Conservation (phyloP, 2,797 vertebrate genomes). For the Thaleichthys pacificus region DNA sequence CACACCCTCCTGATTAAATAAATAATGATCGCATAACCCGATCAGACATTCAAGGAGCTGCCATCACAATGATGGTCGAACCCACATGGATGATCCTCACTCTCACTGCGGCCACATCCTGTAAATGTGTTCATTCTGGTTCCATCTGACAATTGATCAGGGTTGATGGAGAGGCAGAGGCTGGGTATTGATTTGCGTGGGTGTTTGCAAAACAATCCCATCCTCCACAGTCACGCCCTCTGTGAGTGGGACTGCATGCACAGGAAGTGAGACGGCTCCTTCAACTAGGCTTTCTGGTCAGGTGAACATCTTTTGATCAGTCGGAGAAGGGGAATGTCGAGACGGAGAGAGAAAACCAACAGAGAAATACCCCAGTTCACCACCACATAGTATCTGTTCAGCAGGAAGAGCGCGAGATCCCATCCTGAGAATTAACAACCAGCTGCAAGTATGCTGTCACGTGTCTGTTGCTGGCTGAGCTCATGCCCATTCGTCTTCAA, state of each 20-base stretch:
- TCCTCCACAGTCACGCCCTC: background rate
- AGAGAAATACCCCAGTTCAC: background rate
- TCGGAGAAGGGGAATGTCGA: no score
- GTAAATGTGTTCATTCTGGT: conserved; percentile 10
- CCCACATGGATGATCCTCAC: background rate
- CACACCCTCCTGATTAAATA: conserved; percentile 1
- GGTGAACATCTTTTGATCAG: no score
- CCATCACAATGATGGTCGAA: background rate
- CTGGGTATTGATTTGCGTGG: conserved; percentile 18
- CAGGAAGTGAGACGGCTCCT: no score
- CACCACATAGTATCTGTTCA: background rate
- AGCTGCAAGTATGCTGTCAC: conserved; percentile 1
- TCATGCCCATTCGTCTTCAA: conserved; percentile 31
- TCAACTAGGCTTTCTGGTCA: no score
- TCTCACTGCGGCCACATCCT: background rate
- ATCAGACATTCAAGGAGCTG: background rate
- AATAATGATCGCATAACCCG: background rate
- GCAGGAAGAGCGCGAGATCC: no score
- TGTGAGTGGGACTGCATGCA: background rate
- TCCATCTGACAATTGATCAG: conserved; percentile 9
- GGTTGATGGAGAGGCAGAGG: conserved; percentile 10
- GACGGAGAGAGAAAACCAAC: background rate
- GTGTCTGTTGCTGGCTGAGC: background rate
- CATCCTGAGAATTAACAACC: background rate
- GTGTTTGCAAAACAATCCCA: conserved; percentile 15